Evolutionary conservation across 2,888 invertebrate species (phyloP), one percentile per base, ranked within the genome.

Genomic region (Eupithecia vulgata): DNA sequence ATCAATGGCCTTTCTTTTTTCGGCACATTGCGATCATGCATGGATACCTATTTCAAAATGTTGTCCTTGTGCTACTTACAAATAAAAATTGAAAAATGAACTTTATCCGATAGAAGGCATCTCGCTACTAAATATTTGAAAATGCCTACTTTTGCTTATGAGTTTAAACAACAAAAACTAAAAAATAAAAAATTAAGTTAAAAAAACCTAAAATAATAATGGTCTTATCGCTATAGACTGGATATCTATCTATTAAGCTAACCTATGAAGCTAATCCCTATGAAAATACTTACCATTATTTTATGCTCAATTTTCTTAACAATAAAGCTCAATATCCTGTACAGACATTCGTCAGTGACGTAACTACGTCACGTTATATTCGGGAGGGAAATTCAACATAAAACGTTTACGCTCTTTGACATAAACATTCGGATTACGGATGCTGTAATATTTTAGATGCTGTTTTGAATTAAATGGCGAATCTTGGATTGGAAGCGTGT

Each of bases 391-490:
- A 74, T 74, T 67, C 35, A 37, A 69, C 74, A 69, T 69, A 68
- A 71, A 73, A 74, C 65, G 69, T 71, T 71, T 67, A 67, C 66
- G 71, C 37, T 61, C 67, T 74, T 59, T 66, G 71, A 71, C 71
- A 67, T 74, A 74, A 74, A 74, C 71, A 69, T 69, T 35, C 13
- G 68, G 68, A 71, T 74, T 62, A 74, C 69, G 42, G 70, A 25
- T 40, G 52, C 71, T 74, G 69, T 74, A 57, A 74, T 71, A 67
- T 74, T 74, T 74, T 45, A 71, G 71, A 71, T 64, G 74, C 66
- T 69, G 67, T 74, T 74, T 71, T 67, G 62, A 69, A 71, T 71
- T 74, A 74, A 67, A 67, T 37, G 68, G 34, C 30, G 65, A 65
- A 25, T 48, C 68, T 67, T 52, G 40, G n/a, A 21, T 34, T 59